phyloP scores from a whole-genome alignment of 2,797 vertebrate genomes.

The Megaceryle alcyon region DNA sequence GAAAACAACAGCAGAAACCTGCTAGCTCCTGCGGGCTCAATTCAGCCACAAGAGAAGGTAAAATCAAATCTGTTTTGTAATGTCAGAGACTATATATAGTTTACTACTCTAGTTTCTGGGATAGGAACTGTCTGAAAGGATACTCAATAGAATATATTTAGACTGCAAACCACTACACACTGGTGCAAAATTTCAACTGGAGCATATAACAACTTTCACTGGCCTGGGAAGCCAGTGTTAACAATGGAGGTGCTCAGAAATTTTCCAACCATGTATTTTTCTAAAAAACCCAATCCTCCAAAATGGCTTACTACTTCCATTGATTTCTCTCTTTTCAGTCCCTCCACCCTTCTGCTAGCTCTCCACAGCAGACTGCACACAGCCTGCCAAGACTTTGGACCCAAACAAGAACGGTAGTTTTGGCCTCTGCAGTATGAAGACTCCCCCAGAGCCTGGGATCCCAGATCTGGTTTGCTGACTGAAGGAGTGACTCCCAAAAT shows the following conservation, averaged over 20 bases:
- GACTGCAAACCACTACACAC: not conserved
- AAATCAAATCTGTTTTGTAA: conserved; percentile 47
- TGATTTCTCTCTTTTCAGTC: not conserved
- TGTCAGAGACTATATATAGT: conserved; percentile 53
- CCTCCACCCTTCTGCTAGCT: not conserved
- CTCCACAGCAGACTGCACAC: not conserved
- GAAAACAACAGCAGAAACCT: conserved; percentile 11
- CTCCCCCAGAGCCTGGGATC: not conserved
- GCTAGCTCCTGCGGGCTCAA: not conserved
- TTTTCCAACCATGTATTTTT: not conserved
- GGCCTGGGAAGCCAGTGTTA: not conserved
- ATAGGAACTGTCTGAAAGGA: conserved; percentile 26
- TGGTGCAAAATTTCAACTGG: not conserved
- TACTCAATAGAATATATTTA: conserved; percentile 46
- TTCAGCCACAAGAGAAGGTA: conserved; percentile 16
- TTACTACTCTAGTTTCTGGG: conserved; percentile 33
- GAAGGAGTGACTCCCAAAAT: not conserved
- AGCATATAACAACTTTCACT: not conserved
- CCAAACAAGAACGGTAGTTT: no score
- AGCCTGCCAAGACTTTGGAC: not conserved
- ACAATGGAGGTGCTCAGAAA: not conserved
- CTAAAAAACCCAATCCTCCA: not conserved
- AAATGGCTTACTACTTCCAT: not conserved
- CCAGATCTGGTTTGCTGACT: not conserved
- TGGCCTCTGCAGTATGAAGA: not conserved